Percentiles rank a stretch among this genome's conserved stretches.
Evolutionary conservation across 2,888 invertebrate genomes (phyloP).

Genomic region (Drosophila atroscutellata): DNA sequence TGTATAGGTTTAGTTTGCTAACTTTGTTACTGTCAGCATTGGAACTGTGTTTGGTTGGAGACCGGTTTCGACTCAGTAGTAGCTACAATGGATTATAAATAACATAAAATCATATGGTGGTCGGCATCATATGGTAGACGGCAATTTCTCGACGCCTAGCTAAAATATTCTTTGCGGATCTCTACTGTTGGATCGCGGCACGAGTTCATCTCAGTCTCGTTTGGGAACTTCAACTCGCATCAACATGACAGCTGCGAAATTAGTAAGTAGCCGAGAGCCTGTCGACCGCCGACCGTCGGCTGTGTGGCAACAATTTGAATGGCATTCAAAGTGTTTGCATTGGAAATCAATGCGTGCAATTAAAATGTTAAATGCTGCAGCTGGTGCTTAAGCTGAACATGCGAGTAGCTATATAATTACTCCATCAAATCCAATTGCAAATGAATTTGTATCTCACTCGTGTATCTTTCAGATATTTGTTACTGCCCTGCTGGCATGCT

Average conservation of each 20-base stretch:
- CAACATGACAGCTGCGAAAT: constrained; percentile 79
- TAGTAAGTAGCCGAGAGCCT: constrained; percentile 66
- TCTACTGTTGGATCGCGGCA: constrained; percentile 59
- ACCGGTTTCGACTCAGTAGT: constrained; percentile 55
- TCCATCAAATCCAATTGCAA: constrained; percentile 10
- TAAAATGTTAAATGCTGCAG: constrained; percentile 36
- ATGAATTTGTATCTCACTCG: constrained; percentile 13
- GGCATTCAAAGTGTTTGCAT: constrained; percentile 46
- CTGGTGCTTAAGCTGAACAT: constrained; percentile 17
- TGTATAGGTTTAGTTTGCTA: constrained; percentile 4
- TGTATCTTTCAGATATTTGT: constrained; percentile 63
- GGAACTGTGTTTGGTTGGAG: constrained; percentile 8
- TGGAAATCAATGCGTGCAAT: constrained; percentile 25
- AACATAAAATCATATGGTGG: constrained; percentile 33
- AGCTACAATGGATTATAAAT: constrained; percentile 34
- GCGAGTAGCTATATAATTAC: constrained; percentile 23
- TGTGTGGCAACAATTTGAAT: constrained; percentile 29
- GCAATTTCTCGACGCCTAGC: constrained; percentile 24
- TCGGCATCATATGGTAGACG: constrained; percentile 41
- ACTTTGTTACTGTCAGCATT: constrained; percentile 20
- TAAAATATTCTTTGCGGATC: constrained; percentile 66
- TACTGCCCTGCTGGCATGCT: constrained; percentile 64
- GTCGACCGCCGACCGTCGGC: constrained; percentile 25
- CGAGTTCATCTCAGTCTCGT: constrained; percentile 72
- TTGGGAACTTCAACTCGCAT: constrained; percentile 75